phyloP scores from a whole-genome alignment of 2,113 vertebrate species.

The Emydocephalus ijimae region DNA sequence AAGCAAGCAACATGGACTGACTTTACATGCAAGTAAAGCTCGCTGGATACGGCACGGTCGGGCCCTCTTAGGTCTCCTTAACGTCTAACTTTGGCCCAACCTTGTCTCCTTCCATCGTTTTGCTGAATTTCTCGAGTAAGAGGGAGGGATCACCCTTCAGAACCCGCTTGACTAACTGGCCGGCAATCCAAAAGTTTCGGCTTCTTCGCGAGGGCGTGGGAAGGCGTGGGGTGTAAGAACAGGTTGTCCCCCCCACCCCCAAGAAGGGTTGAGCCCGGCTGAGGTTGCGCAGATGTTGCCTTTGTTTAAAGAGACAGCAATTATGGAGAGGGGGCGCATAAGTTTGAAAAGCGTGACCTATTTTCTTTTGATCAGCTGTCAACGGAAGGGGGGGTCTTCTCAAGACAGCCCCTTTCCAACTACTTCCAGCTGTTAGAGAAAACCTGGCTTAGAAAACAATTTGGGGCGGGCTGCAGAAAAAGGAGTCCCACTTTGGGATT shows the following conservation, averaged over 20 bases:
- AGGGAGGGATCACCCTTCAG: neutral
- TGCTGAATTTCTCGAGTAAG: neutral
- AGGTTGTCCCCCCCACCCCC: slow-evolving; percentile 56
- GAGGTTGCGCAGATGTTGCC: slow-evolving; percentile 81
- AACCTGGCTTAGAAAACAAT: neutral
- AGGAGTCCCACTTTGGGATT: neutral
- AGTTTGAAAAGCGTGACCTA: slow-evolving; percentile 82
- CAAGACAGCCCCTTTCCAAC: slow-evolving; percentile 61
- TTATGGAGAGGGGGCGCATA: slow-evolving; percentile 74
- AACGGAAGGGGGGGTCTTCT: slow-evolving; percentile 72
- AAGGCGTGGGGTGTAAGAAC: slow-evolving; percentile 43
- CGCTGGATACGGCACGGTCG: neutral
- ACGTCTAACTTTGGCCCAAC: neutral
- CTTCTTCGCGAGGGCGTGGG: slow-evolving; percentile 55
- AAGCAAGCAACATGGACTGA: neutral
- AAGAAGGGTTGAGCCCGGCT: slow-evolving; percentile 48
- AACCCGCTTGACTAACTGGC: neutral
- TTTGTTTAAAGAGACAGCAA: slow-evolving; percentile 82
- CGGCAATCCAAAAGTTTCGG: slow-evolving; percentile 54
- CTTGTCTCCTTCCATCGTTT: neutral
- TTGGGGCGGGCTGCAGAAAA: neutral
- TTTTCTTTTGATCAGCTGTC: slow-evolving; percentile 82
- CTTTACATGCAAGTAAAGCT: neutral
- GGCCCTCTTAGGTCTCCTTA: neutral
- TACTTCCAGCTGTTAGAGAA: slow-evolving; percentile 72